Base-by-base conservation (phyloP, 2,888 invertebrate genomes). In the Lasioglossum marginatum region DNA sequence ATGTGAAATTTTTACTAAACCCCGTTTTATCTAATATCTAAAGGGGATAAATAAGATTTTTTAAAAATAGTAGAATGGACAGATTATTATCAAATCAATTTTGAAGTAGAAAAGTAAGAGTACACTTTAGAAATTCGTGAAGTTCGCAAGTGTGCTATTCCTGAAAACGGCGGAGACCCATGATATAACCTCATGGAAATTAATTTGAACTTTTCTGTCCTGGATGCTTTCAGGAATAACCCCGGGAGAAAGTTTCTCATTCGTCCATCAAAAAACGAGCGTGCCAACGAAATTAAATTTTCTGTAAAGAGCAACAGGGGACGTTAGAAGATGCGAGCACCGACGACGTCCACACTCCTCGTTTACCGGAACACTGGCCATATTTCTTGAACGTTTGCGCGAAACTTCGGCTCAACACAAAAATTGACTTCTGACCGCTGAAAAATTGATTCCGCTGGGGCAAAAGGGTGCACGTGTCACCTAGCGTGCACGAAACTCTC, bases 351-450 rank as follows among this genome's bases (percentile, higher is more conserved):
- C 45, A n/a, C 66, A 0, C 31, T 27, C 16, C 71, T 27, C 27
- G 45, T 70, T 37, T 31, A 19, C 37, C 45, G 66, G 60, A 60
- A 71, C 43, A 57, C 0, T 5, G 37, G 31, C 40, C 57, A 77
- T 60, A 81, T 81, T 77, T 81, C 72, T 72, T 45, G 45, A 45
- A 45, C 27, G 43, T 19, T 45, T 34, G 14, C 8, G 68, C 0
- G 34, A 60, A 75, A 75, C 70, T 48, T 31, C 8, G 2, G 34
- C 52, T 10, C 23, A 5, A 76, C 71, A 71, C 52, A 60, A 81
- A 83, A 83, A 83, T 83, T 83, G 71, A 71, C 81, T 81, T 80
- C 75, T 80, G 68, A 31, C 81, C 57, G 43, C 8, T 76, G 66
- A 81, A 83, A 83, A 81, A 81, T 81, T 77, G 73, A 68, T 72